Base-by-base conservation (phyloP, 1,140 invertebrate genomes). In the Zophobas atratus region DNA sequence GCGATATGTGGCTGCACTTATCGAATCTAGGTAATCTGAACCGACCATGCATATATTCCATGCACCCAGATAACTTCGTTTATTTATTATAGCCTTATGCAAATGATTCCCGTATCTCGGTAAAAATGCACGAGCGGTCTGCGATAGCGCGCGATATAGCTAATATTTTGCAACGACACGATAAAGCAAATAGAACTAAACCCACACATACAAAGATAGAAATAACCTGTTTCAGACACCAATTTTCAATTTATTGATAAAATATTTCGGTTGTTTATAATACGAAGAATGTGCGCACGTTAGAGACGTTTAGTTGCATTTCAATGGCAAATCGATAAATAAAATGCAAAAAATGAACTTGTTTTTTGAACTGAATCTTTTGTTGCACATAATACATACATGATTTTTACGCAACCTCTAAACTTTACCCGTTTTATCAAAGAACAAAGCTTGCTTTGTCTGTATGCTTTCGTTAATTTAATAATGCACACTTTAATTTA, bases 1-100 rank as follows among this genome's bases (percentile, higher is more conserved):
- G 76, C 78, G 72, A 75, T 74, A 73, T 71, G 67, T 74, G 77
- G 39, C 72, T 82, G 73, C 53, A 73, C 73, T 82, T 82, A 82
- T 81, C 80, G 78, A 77, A 81, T 82, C 81, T 80, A 80, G 72
- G 77, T 81, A 81, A 82, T 82, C 82, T 82, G 63, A 80, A 67
- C 76, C 72, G 51, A 75, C 70, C 79, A 79, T 80, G 77, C 80
- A 80, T 81, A 81, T 80, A 81, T 79, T 76, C 79, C 77, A 79
- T 80, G 80, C 79, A 79, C 76, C 77, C 77, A 81, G 82, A 82
- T 82, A 82, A 81, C 78, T 82, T 79, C 78, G 78, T 77, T 81
- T 81, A 82, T 82, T 82, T 82, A 82, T 82, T 82, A 81, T 81
- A 67, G 77, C 82, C 80, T 82, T 82, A 82, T 82, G 82, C 76